Evolutionary conservation across 2,888 invertebrate genomes (phyloP), one percentile per base, ranked within the genome.

Genomic region (Phania funesta): DNA sequence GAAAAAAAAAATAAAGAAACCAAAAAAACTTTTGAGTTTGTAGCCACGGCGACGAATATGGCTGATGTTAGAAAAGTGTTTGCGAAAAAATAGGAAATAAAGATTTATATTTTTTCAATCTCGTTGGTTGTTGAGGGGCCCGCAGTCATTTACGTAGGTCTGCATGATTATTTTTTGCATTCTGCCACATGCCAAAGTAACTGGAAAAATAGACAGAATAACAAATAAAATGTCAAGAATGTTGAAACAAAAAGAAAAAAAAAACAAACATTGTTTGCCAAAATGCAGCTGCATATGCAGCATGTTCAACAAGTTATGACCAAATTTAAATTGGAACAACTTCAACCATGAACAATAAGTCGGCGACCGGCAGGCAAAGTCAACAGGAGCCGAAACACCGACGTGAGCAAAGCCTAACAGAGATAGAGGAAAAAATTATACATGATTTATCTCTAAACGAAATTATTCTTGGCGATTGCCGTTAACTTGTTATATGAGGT

Each of bases 231-330:
- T 68, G 50, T 64, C 13, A 75, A 70, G 75, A 80, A 70, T 80
- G 68, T 26, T 50, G 8, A 2, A 35, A 26, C 9, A 41, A 20
- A 35, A 16, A 32, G 50, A 9, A 41, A 20, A 35, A 16, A 32
- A 60, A 20, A 29, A 18, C 26, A 70, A 24, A 44, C n/a, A 32
- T 20, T 58, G 9, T 50, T 52, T 60, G 22, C 13, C 1, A 38
- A 65, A 74, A 46, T 74, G 68, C 70, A 80, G 54, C 81, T 64
- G 81, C 56, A 74, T 38, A 64, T 82, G 58, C 60, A 38, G 71
- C 44, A 58, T 60, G 78, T 79, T 79, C 56, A 82, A 82, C 82
- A 82, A 75, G 82, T 78, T 82, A 65, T 77, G 67, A 68, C 76
- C 76, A 81, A 80, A 77, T 67, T 77, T 44, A 52, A 77, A 77